These are phyloP conservation scores for Fragum sueziense DNA, from an alignment of 2,888 invertebrate genomes.

Conservation along the genomic window DNA sequence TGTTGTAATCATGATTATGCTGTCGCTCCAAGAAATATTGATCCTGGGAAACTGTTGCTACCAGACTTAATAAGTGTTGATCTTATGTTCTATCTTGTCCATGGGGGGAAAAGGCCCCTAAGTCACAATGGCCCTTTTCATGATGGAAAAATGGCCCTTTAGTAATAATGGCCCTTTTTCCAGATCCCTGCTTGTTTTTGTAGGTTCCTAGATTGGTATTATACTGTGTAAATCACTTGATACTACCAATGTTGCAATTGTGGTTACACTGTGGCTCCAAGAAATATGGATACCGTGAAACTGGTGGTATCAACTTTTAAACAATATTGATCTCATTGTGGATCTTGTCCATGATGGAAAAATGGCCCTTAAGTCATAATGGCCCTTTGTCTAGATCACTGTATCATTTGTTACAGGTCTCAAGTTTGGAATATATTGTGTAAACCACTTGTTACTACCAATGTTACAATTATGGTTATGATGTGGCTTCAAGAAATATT, in stretches of 20 bases:
- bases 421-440: constrained; percentile 94
- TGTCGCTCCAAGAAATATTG: constrained; percentile 85
- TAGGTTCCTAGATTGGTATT: constrained; percentile 94
- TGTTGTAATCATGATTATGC: constrained; percentile 96
- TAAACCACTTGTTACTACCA: constrained; percentile 94
- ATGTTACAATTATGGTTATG: constrained; percentile 97
- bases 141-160: too few relatives aligned
- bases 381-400: too few relatives aligned
- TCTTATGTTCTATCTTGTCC: constrained; percentile 92
- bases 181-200: too few relatives aligned
- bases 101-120: too few relatives aligned
- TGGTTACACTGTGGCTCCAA: constrained; percentile 89
- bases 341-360: constrained; percentile 91
- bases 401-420: too few relatives aligned
- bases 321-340: constrained; percentile 95
- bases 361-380: too few relatives aligned
- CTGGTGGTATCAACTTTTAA: constrained; percentile 94
- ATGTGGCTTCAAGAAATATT: constrained; percentile 85
- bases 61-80: constrained; percentile 98
- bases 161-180: too few relatives aligned
- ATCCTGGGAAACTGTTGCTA: constrained; percentile 85
- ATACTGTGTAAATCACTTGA: constrained; percentile 94
- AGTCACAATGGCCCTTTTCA: too few relatives aligned
- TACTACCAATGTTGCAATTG: constrained; percentile 95
- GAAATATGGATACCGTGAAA: constrained; percentile 84